phyloP scores from a whole-genome alignment of 2,888 invertebrate species.

The Lathronympha strigana region DNA sequence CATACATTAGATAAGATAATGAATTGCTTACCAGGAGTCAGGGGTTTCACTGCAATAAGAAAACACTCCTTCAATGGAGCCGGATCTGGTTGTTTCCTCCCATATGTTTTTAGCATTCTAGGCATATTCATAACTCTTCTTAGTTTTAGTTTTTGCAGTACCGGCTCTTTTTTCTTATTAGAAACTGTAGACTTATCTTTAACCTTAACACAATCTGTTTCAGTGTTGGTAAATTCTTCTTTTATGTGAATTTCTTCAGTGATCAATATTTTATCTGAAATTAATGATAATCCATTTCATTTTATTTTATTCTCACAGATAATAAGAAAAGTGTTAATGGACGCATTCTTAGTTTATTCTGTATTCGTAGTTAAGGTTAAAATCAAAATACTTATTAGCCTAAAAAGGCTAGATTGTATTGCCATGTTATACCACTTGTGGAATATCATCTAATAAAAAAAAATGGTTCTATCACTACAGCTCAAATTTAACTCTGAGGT shows the following conservation, averaged over 20 bases:
- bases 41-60: neutral
- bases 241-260: slow-evolving; percentile 18
- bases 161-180: neutral
- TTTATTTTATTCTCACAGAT: no score
- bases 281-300: neutral
- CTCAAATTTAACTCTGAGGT: no score
- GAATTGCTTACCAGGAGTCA: neutral
- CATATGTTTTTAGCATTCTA: neutral
- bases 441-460: no score
- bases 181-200: neutral
- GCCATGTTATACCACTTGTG: no score
- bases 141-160: neutral
- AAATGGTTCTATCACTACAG: no score
- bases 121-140: neutral
- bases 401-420: no score
- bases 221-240: slow-evolving; percentile 6
- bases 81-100: neutral
- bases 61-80: slow-evolving; percentile 9
- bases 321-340: no score
- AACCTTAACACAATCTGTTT: neutral
- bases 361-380: no score
- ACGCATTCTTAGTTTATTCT: no score
- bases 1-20: no score
- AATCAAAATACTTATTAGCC: no score
- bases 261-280: neutral